Percentiles rank a stretch among this genome's conserved stretches.
Evolutionary conservation across 2,888 invertebrate species (phyloP).

Genomic region (Lacanobia wlatinum): DNA sequence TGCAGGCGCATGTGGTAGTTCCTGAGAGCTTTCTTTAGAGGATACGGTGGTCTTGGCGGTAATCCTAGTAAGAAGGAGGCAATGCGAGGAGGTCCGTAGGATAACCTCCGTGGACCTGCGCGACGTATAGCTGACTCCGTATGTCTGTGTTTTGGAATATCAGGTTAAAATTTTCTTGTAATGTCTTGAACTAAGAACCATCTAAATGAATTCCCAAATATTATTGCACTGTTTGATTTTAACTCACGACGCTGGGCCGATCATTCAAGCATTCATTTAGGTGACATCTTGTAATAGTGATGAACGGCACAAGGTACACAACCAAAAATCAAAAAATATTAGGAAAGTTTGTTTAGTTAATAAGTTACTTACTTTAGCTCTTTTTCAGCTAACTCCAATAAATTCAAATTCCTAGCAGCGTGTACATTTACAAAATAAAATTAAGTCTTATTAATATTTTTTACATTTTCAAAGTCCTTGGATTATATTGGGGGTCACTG

Average conservation of each 20-base stretch:
- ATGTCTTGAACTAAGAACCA: neutral
- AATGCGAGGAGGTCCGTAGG: constrained; percentile 83
- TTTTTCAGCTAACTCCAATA: constrained; percentile 79
- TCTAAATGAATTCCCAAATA: neutral
- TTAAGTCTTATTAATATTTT: neutral
- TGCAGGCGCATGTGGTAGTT: constrained; percentile 82
- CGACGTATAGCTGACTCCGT: constrained; percentile 80
- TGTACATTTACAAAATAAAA: constrained; percentile 70
- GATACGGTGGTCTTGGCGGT: constrained; percentile 83
- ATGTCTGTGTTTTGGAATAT: constrained; percentile 72
- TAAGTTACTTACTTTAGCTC: constrained; percentile 78
- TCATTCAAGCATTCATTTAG: neutral
- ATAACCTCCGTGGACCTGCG: constrained; percentile 71
- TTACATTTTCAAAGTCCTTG: neutral
- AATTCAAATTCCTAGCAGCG: constrained; percentile 83
- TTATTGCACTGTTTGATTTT: neutral
- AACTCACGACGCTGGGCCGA: neutral
- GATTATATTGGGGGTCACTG: neutral
- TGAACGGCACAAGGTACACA: neutral
- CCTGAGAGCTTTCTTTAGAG: constrained; percentile 83
- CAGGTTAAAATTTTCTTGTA: neutral
- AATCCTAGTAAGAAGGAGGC: constrained; percentile 86
- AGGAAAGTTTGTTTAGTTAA: no score
- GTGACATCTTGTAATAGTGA: neutral
- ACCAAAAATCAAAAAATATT: neutral